Conservation (phyloP, 2,888 invertebrate genomes). For the Mesochorus sp. region DNA sequence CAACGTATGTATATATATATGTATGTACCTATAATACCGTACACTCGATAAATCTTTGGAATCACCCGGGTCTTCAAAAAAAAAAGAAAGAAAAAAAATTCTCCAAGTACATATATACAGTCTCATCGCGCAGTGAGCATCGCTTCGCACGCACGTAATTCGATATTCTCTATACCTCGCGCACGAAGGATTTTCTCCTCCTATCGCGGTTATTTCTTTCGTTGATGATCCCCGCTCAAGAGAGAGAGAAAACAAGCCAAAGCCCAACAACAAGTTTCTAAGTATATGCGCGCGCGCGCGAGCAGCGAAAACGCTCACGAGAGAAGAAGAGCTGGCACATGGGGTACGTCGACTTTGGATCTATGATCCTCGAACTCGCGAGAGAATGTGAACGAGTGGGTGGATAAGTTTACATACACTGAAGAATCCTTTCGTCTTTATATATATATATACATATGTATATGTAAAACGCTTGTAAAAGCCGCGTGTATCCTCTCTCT, state of each 20-base stretch:
- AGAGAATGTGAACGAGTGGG: constrained; percentile 44
- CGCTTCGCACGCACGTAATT: constrained; percentile 52
- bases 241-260: background rate
- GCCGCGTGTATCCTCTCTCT: background rate
- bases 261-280: background rate
- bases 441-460: background rate
- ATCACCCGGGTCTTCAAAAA: constrained; percentile 22
- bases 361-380: constrained; percentile 42
- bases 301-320: too few species aligned
- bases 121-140: constrained; percentile 14
- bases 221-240: too few species aligned
- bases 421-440: background rate
- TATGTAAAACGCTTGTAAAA: background rate
- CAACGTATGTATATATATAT: background rate
- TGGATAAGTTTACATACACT: constrained; percentile 25
- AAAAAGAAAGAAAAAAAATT: too few species aligned
- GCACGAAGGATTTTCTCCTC: constrained; percentile 9
- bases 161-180: constrained; percentile 42
- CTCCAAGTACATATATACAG: background rate
- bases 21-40: constrained; percentile 29
- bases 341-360: constrained; percentile 30
- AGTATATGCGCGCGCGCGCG: background rate
- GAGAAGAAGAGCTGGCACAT: too few species aligned
- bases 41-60: constrained; percentile 54
- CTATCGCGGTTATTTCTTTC: background rate